Base-by-base conservation (phyloP, 1,140 invertebrate genomes). In the Cyrtorhinus lividipennis region DNA sequence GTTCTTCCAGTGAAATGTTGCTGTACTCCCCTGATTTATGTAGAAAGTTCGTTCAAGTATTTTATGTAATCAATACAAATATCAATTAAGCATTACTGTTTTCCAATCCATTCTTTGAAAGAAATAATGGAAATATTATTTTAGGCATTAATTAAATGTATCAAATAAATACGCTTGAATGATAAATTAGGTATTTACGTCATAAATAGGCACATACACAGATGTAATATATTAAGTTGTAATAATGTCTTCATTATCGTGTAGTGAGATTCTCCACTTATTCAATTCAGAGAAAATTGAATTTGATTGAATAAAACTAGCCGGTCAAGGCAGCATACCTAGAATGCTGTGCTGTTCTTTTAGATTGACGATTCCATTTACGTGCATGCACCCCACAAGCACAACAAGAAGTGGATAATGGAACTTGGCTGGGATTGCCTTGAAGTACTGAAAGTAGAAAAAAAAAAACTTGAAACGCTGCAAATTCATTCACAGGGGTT, bases 1-100 rank as follows among this genome's bases (percentile, higher is more conserved):
- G 71, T 67, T 87, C 78, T 73, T 92, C 88, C 66, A 87, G 77
- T 8, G 80, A 77, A 25, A 80, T 73, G 69, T 89, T 84, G 62
- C 76, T 81, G 68, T 85, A 89, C 70, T 87, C 84, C 12, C 84
- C 85, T 81, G 64, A 44, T 44, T 44, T 2, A 69, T 68, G 64
- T 65, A 62, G 62, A 56, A 8, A 61, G n/a, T n/a, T n/a, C n/a
- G 26, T 18, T 26, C 20, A 30, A 56, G 24, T 8, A 61, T 59
- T 59, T 59, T 27, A 12, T 15, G 26, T n/a, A n/a, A n/a, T n/a
- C n/a, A n/a, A n/a, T n/a, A n/a, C 8, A 61, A 38, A 53, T 5
- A 61, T 61, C 20, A 2, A 60, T 60, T 44, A 1, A n/a, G 45
- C n/a, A 61, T n/a, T 30, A 18, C 1, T 56, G 45, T 68, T 71